Percentiles rank a stretch among this genome's conserved stretches.
Evolutionary conservation across 2,888 invertebrate genomes (phyloP).

Genomic region (Eristalinus sepulchralis): DNA sequence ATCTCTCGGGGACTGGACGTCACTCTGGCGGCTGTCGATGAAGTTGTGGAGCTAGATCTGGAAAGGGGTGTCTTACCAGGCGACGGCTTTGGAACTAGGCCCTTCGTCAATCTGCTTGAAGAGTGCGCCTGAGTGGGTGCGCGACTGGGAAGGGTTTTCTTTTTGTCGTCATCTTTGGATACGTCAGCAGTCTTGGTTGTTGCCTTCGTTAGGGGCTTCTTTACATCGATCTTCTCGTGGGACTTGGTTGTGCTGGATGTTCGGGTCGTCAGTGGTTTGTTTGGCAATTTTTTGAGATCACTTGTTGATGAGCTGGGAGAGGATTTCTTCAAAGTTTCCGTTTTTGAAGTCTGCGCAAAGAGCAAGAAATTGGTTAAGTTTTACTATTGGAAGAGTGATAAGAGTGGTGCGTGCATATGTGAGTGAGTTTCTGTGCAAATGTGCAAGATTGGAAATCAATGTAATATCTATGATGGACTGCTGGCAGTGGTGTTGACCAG

Average conservation of each 20-base stretch:
- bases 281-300: neutral
- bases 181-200: neutral
- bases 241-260: neutral
- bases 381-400: neutral
- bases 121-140: neutral
- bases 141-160: neutral
- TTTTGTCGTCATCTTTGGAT: constrained; percentile 61
- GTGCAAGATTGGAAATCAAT: too few relatives aligned
- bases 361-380: neutral
- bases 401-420: neutral
- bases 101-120: constrained; percentile 18
- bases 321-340: constrained; percentile 3
- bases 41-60: constrained; percentile 60
- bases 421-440: too few relatives aligned
- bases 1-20: constrained; percentile 4
- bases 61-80: constrained; percentile 50
- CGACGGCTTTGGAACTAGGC: neutral
- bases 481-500: too few relatives aligned
- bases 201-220: constrained; percentile 17
- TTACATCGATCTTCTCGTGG: neutral
- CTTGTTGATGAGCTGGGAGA: neutral
- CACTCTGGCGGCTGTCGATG: constrained; percentile 8
- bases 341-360: constrained; percentile 12
- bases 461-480: neutral
- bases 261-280: neutral